Evolutionary conservation across 2,113 vertebrate species (phyloP).

Genomic region (Mastomys natalensis): DNA sequence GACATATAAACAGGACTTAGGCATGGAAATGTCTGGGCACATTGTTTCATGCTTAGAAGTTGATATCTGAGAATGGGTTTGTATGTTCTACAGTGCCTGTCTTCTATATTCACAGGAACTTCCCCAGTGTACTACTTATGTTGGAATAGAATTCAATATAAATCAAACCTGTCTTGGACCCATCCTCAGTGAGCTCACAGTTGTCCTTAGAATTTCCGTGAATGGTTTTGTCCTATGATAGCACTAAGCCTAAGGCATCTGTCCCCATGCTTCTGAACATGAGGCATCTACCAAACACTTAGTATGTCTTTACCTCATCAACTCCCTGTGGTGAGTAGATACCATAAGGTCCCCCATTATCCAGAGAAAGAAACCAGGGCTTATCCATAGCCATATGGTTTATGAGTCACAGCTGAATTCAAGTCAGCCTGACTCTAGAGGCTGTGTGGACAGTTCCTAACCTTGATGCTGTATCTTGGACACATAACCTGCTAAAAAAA

Average conservation of each 20-base stretch:
- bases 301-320: neutral
- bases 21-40: slow-evolving; percentile 49
- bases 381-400: neutral
- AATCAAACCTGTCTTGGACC: neutral
- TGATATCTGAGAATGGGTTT: neutral
- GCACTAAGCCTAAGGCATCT: neutral
- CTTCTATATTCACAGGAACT: neutral
- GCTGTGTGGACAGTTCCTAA: neutral
- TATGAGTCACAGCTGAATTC: neutral
- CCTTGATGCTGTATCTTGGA: neutral
- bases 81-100: fast-evolving
- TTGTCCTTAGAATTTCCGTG: neutral
- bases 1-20: neutral
- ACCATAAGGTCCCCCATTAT: neutral
- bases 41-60: neutral
- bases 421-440: neutral
- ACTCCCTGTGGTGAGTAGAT: neutral
- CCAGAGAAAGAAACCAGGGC: neutral
- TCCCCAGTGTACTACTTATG: neutral
- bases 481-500: neutral
- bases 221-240: neutral
- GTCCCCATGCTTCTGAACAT: neutral
- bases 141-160: neutral
- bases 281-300: neutral
- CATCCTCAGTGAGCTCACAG: neutral